Base-by-base conservation (phyloP, 23 tunicate genomes). In the Trididemnum clinides region DNA sequence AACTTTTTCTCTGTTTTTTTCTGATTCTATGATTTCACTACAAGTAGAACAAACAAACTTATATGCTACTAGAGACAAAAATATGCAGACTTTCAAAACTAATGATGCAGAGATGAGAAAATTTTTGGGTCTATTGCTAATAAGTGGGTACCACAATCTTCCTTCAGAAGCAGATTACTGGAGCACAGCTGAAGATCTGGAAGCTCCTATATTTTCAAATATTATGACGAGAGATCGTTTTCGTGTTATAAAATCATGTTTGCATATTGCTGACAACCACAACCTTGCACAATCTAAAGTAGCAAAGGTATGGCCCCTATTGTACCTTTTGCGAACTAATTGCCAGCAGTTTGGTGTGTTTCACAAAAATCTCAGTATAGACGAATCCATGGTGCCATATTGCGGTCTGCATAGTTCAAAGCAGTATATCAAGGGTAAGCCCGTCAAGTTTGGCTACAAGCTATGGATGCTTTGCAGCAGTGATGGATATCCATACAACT, bases 241-340 rank as follows among this genome's bases (percentile, higher is more conserved):
- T 59, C 27, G 69, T 59, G 23, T 26, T 59, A 59, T 59, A 59
- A 59, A 59, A 59, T 22, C 69, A 4, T 59, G 69, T 21, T 59
- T 59, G 69, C 69, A 59, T 26, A 59, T 59, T 59, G 69, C 69
- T 59, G 69, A 59, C 69, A 59, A 59, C 26, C 69, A 59, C 69
- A 59, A 59, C 69, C 69, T 59, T 21, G 69, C 69, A 21, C 69
- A 59, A 4, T 59, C 69, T 4, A 59, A 21, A 21, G 26, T 21
- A 15, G 69, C 69, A 12, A 59, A 59, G 26, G 26, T 59, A 59
- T 26, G 18, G 26, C 69, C 69, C 21, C 21, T 59, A 21, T 21
- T 44, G 54, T 10, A 44, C 54, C 54, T n/a, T n/a, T n/a, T n/a
- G n/a, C n/a, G n/a, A 44, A 7, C n/a, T n/a, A n/a, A n/a, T n/a